Conservation (phyloP, 1,140 invertebrate species). For the Nomia melanderi region DNA sequence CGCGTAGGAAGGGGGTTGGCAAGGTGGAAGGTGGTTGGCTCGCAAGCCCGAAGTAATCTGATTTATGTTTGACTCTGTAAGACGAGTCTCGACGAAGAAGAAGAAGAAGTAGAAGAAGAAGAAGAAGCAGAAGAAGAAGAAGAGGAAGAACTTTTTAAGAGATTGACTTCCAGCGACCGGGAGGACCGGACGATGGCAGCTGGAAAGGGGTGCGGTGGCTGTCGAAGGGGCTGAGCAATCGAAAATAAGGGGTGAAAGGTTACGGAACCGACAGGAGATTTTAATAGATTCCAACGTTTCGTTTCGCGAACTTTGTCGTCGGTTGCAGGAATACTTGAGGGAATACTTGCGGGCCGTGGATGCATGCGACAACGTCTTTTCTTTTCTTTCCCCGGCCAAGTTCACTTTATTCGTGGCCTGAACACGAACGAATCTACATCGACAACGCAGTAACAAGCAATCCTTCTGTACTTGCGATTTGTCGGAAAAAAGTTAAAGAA, state of each 20-base stretch:
- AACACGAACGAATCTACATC: neutral
- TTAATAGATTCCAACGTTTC: constrained; percentile 73
- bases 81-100: constrained; percentile 48
- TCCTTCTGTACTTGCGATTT: too few species aligned
- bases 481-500: neutral
- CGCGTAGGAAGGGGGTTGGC: neutral
- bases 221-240: constrained; percentile 49
- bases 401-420: neutral
- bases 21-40: neutral
- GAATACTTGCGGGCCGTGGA: constrained; percentile 40
- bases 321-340: constrained; percentile 46
- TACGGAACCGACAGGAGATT: constrained; percentile 50
- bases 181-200: constrained; percentile 36
- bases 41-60: constrained; percentile 68
- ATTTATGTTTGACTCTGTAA: constrained; percentile 74
- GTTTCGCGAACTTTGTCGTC: constrained; percentile 53
- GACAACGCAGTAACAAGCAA: neutral
- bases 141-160: constrained; percentile 73
- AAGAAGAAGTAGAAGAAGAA: constrained; percentile 64
- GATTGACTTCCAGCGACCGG: constrained; percentile 70
- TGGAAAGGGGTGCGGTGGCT: neutral
- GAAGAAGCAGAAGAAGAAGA: constrained; percentile 15
- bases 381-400: neutral
- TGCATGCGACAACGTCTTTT: neutral
- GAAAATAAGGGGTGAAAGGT: constrained; percentile 62